Conservation (phyloP, 2,113 vertebrate species). For the Microcebus tavaratra region DNA sequence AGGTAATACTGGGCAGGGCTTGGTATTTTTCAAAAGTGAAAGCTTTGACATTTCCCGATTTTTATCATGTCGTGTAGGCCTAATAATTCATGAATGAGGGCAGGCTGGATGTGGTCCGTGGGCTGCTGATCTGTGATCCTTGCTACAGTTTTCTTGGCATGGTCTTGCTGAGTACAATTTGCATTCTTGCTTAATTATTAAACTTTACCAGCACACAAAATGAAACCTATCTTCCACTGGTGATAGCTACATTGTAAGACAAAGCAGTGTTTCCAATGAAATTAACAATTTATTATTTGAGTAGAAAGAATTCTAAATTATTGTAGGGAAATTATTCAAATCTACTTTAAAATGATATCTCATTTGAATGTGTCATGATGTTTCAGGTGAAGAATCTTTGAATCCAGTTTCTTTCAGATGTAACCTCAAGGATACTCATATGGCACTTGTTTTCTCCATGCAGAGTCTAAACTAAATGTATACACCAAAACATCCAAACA, state of each 20-base stretch:
- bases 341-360: constrained; percentile 46
- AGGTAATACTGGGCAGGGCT: background rate
- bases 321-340: constrained; percentile 5
- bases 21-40: background rate
- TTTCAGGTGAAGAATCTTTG: constrained; percentile 51
- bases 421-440: constrained; percentile 42
- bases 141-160: background rate
- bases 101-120: background rate
- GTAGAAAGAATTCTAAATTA: constrained; percentile 33
- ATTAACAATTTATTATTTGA: constrained; percentile 5
- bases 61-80: background rate
- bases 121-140: background rate
- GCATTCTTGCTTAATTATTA: constrained; percentile 24
- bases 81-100: background rate
- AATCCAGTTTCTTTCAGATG: constrained; percentile 28
- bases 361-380: background rate
- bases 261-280: constrained; percentile 29
- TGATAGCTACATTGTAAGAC: constrained; percentile 24
- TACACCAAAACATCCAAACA: constrained; percentile 70
- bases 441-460: constrained; percentile 76
- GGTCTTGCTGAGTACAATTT: background rate
- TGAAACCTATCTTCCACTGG: background rate
- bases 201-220: constrained; percentile 23
- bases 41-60: background rate
- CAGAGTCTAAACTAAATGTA: constrained; percentile 77